These are phyloP conservation scores for Syndactyla subalaris DNA, from an alignment of 2,797 vertebrate species.

Conservation along the genomic window DNA sequence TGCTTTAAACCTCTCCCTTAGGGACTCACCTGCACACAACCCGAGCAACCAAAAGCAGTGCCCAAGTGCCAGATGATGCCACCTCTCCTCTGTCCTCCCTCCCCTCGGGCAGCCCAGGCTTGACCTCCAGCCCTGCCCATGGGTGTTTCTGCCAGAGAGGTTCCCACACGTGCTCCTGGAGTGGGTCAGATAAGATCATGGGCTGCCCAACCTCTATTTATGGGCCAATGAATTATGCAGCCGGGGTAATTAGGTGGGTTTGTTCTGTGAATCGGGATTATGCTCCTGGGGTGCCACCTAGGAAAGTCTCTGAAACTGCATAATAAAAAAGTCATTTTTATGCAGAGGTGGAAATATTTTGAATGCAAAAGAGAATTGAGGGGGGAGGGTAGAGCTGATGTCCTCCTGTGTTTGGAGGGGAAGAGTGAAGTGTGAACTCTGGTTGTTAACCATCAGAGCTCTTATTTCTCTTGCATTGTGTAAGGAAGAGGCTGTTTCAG, in stretches of 20 bases:
- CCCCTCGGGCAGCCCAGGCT: not conserved
- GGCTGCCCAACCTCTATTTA: not conserved
- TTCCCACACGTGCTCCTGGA: not conserved
- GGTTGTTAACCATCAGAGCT: not conserved
- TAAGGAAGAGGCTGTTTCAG: not conserved
- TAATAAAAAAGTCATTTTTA: conserved; percentile 45
- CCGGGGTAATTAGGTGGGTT: conserved; percentile 41
- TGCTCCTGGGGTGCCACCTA: conserved; percentile 14
- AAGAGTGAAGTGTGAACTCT: not conserved
- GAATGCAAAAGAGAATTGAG: not conserved
- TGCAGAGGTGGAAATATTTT: conserved; percentile 17
- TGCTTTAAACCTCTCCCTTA: not conserved
- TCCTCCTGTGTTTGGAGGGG: not conserved
- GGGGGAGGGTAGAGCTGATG: not conserved
- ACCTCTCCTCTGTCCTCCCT: not conserved
- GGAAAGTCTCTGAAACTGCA: conserved; percentile 31
- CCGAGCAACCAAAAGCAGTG: not conserved
- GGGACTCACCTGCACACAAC: not conserved
- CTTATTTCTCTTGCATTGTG: not conserved
- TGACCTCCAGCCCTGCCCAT: not conserved
- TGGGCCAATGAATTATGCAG: conserved; percentile 47
- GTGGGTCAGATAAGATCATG: conserved; percentile 32
- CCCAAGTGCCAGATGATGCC: not conserved
- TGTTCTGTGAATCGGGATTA: conserved; percentile 33
- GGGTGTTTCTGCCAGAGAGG: not conserved